Percentiles rank a stretch among this genome's conserved stretches.
Conservation (phyloP, 2,888 invertebrate genomes). For the Eudasyphora cyanicolor region DNA sequence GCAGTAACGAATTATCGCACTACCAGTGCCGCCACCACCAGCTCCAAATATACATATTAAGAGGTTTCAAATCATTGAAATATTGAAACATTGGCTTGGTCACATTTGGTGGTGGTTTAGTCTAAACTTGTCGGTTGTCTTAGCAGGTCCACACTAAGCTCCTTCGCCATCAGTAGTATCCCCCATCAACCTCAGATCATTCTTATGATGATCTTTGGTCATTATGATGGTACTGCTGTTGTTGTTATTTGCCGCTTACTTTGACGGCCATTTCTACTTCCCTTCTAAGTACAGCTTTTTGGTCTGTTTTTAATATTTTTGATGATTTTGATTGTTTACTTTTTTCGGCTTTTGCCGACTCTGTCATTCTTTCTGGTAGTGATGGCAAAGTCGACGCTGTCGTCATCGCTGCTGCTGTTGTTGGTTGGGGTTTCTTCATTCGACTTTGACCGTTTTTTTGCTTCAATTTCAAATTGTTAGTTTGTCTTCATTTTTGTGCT, state of each 20-base stretch:
- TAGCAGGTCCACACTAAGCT: neutral
- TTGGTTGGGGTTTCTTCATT: constrained; percentile 39
- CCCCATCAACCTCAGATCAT: neutral
- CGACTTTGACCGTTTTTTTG: constrained; percentile 58
- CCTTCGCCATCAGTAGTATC: constrained; percentile 12
- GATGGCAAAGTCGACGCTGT: too few species aligned
- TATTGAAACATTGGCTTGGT: constrained; percentile 47
- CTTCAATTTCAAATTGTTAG: constrained; percentile 13
- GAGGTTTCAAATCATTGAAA: constrained; percentile 28
- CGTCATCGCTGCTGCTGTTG: neutral
- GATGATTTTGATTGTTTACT: constrained; percentile 66
- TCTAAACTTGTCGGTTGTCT: constrained; percentile 26
- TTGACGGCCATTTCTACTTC: too few species aligned
- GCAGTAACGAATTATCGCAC: neutral
- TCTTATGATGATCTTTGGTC: neutral
- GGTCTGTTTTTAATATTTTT: constrained; percentile 54
- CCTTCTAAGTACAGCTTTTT: constrained; percentile 59
- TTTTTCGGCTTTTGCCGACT: constrained; percentile 25
- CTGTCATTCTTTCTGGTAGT: constrained; percentile 20
- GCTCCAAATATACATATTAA: too few species aligned
- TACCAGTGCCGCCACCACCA: constrained; percentile 21
- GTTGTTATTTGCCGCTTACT: neutral
- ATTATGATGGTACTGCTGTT: constrained; percentile 8
- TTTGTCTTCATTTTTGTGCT: neutral
- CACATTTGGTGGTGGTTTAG: constrained; percentile 15